Percentiles rank a stretch among this genome's conserved stretches.
Conservation (phyloP, 2,797 vertebrate species). For the Pangasius djambal region DNA sequence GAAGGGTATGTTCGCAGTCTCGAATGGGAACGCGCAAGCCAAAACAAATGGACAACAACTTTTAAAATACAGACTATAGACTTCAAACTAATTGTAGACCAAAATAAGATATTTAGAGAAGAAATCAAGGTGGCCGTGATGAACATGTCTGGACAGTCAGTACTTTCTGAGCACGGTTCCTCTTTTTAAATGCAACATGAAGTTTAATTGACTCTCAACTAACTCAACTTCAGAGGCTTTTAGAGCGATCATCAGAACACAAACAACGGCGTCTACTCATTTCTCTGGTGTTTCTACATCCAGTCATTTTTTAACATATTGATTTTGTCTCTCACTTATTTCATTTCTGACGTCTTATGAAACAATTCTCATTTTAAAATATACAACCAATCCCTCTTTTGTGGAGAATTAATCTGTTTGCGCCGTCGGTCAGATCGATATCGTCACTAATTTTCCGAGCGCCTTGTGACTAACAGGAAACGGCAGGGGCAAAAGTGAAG, state of each 20-base stretch:
- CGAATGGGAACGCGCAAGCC: neutral
- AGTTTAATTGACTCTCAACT: neutral
- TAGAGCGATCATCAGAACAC: neutral
- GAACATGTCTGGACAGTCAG: neutral
- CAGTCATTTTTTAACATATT: neutral
- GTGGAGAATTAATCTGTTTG: constrained; percentile 35
- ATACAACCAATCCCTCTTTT: neutral
- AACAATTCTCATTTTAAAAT: constrained; percentile 5
- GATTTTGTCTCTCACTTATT: neutral
- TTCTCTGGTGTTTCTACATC: neutral
- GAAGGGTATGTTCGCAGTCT: neutral
- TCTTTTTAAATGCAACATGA: neutral
- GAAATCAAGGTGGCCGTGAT: neutral
- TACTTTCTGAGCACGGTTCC: neutral
- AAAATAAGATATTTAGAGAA: neutral
- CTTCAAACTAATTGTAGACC: neutral
- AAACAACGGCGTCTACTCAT: neutral
- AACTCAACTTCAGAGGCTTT: neutral
- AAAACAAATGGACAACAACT: neutral
- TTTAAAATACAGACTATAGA: neutral
- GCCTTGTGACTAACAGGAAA: constrained; percentile 52
- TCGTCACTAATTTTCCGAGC: constrained; percentile 28
- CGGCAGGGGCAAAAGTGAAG: constrained; percentile 40
- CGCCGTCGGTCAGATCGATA: constrained; percentile 33
- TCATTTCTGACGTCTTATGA: constrained; percentile 24